Percentiles rank a stretch among this genome's conserved stretches.
phyloP scores from a whole-genome alignment of 1,140 invertebrate genomes.

The Meloidogyne hapla region DNA sequence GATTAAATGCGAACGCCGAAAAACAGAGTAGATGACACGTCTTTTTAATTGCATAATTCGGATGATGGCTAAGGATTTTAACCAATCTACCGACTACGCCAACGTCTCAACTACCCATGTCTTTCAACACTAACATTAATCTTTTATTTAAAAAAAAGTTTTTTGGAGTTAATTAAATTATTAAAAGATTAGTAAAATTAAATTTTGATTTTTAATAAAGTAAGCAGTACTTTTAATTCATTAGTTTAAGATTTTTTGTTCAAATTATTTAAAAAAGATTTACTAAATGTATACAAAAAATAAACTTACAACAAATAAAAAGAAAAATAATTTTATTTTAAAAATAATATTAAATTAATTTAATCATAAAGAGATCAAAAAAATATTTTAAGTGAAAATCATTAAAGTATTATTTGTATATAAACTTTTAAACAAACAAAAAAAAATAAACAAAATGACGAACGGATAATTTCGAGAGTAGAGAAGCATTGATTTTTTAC shows the following conservation, averaged over 20 bases:
- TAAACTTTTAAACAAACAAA: not conserved
- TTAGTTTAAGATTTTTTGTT: no score
- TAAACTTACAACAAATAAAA: no score
- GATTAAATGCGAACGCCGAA: conserved; percentile 25
- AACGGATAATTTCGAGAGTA: not conserved
- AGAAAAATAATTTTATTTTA: no score
- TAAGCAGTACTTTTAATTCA: no score
- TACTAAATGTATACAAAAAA: no score
- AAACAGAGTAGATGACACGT: conserved; percentile 36
- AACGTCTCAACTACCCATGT: conserved; percentile 35
- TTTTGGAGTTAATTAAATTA: not conserved
- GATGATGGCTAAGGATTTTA: not conserved
- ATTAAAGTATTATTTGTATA: no score
- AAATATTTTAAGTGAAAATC: not conserved
- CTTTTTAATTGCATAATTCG: conserved; percentile 8
- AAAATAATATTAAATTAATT: no score
- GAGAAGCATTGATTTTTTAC: not conserved
- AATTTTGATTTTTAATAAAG: no score
- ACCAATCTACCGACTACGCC: not conserved
- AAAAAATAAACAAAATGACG: not conserved
- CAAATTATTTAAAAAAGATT: no score
- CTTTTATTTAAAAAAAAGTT: not conserved
- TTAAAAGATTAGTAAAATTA: not conserved
- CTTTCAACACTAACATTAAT: conserved; percentile 23
- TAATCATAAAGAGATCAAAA: no score